Evolutionary conservation across 2,888 invertebrate species (phyloP), one percentile per base, ranked within the genome.

Genomic region (Macaria notata): DNA sequence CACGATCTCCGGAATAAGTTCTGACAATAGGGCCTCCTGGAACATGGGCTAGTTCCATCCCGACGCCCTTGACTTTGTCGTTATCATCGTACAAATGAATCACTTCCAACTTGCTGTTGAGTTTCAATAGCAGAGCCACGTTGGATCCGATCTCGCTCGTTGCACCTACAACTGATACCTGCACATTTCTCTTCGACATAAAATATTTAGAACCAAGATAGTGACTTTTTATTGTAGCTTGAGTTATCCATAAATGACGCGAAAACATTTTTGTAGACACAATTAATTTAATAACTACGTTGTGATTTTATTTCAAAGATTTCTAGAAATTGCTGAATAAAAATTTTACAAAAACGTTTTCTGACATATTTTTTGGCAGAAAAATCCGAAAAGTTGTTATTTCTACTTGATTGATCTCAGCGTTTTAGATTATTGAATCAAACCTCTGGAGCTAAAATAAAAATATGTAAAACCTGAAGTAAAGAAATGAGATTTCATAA

Each of bases 151-250:
- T 69, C 9, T 78, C 75, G 62, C 70, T 78, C 31, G 72, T 79
- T 6, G 83, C 83, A 4, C 86, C 86, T n/a, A 85, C 65, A 3
- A 85, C 65, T 4, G 84, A 78, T 5, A 85, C 69, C 66, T 84
- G 83, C n/a, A 85, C 62, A 64, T 76, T 71, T 61, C 80, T 71
- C 6, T 56, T 44, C 29, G 51, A 57, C 7, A 63, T 8, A 44
- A 43, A 46, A 46, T 59, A 65, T 3, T 58, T 38, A 31, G 47
- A 49, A 9, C 49, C 3, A 4, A 5, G 53, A 42, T 52, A 54
- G 31, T 47, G 47, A 33, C 58, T 52, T 31, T 56, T 68, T 31
- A 65, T 31, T 30, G 60, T 6, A 42, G 31, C 39, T 38, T 8
- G n/a, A 8, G 54, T 33, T 39, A 50, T 4, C 46, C 60, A 39